phyloP scores from a whole-genome alignment of 1,140 invertebrate genomes.

The Asbolus verrucosus region DNA sequence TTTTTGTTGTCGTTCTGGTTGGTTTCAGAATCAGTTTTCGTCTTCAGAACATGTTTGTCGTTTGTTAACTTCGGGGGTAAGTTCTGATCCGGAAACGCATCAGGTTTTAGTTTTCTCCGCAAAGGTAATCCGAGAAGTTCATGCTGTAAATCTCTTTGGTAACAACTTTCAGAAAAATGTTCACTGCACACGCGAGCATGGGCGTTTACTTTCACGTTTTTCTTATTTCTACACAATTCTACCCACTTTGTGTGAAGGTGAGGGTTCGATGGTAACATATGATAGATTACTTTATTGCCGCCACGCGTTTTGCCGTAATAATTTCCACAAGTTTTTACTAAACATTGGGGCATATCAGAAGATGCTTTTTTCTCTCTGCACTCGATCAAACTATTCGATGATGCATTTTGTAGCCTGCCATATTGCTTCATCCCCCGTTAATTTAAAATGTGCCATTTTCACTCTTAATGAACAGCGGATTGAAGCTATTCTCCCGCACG shows the following conservation, averaged over 20 bases:
- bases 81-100: slow-evolving; percentile 68
- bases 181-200: slow-evolving; percentile 69
- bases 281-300: slow-evolving; percentile 67
- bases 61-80: slow-evolving; percentile 66
- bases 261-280: slow-evolving; percentile 68
- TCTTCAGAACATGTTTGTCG: too few relatives aligned
- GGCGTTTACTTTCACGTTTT: slow-evolving; percentile 60
- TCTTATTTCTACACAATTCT: slow-evolving; percentile 59
- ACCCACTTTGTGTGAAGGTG: slow-evolving; percentile 67
- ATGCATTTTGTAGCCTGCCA: slow-evolving; percentile 17
- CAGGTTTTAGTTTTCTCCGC: slow-evolving; percentile 66
- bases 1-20: slow-evolving; percentile 5
- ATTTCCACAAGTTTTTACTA: slow-evolving; percentile 68
- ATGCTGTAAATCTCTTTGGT: slow-evolving; percentile 70
- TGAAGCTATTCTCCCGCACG: not conserved
- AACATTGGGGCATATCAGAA: slow-evolving; percentile 69
- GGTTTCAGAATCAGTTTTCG: too few relatives aligned
- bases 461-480: slow-evolving; percentile 32
- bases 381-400: slow-evolving; percentile 6
- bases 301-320: slow-evolving; percentile 69
- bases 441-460: slow-evolving; percentile 20
- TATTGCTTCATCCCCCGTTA: slow-evolving; percentile 6
- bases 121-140: slow-evolving; percentile 68
- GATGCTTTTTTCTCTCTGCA: slow-evolving; percentile 9
- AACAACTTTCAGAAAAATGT: slow-evolving; percentile 68